Conservation (phyloP, 2,113 vertebrate genomes). For the human region DNA sequence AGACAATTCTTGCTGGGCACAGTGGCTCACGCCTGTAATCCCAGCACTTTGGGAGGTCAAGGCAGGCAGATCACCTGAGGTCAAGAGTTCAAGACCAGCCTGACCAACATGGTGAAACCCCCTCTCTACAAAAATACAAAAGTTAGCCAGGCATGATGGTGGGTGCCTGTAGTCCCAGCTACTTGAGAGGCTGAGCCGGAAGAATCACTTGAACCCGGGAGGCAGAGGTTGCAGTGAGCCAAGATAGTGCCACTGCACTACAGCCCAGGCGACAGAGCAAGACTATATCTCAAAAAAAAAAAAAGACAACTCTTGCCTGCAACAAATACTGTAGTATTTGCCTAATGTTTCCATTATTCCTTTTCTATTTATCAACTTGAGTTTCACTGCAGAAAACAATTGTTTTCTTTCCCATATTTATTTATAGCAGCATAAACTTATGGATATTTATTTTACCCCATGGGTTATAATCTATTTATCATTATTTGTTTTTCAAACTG, state of each 20-base stretch:
- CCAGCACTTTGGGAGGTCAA: not conserved
- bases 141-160: not conserved
- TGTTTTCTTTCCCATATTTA: not conserved
- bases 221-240: not conserved
- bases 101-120: not conserved
- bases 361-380: conserved; percentile 4
- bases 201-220: not conserved
- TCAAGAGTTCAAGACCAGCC: not conserved
- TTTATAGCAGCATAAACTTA: not conserved
- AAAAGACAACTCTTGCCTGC: not conserved
- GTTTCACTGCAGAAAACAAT: not conserved
- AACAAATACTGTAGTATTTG: not conserved
- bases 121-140: not conserved
- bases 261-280: not conserved
- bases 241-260: not conserved
- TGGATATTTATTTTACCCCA: not conserved
- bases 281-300: not conserved
- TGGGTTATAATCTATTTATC: not conserved
- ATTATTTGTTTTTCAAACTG: conserved; percentile 18
- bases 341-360: not conserved
- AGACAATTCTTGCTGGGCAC: too few relatives aligned
- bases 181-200: not conserved
- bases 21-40: not conserved
- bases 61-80: not conserved
- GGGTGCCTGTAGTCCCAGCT: not conserved